Conservation (phyloP, 2,113 vertebrate species). For the Nibea albiflora region DNA sequence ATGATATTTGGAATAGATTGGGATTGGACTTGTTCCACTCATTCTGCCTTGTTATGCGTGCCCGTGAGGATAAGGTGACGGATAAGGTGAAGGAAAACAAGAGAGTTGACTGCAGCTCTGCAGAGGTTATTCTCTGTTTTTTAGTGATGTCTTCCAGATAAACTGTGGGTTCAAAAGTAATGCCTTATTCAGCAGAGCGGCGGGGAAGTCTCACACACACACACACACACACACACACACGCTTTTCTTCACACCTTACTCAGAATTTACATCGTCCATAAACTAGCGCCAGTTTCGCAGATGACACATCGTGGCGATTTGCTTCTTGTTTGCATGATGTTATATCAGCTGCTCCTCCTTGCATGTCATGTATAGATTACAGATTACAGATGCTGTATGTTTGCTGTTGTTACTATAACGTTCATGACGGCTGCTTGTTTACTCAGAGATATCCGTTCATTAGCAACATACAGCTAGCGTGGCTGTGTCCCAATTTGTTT, state of each 20-base stretch:
- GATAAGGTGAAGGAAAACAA: slow-evolving; percentile 1
- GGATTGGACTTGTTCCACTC: slow-evolving; percentile 6
- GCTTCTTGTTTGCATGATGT: slow-evolving; percentile 23
- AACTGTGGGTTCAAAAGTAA: not conserved
- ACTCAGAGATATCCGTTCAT: not conserved
- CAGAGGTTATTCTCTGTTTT: not conserved
- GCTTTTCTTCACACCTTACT: not conserved
- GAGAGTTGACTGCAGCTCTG: not conserved
- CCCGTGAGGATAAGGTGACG: not conserved
- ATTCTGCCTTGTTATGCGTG: slow-evolving; percentile 1
- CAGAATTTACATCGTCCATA: not conserved
- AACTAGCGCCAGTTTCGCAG: not conserved
- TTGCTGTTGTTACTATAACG: not conserved
- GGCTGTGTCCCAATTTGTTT: too few species aligned
- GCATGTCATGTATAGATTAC: too few species aligned
- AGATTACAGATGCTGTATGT: not conserved
- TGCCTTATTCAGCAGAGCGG: not conserved
- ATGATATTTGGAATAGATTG: slow-evolving; percentile 46
- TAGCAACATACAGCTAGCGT: too few species aligned
- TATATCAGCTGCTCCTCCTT: too few species aligned
- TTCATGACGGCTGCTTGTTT: not conserved
- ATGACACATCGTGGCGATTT: not conserved
- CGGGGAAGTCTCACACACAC: not conserved
- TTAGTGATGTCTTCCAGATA: not conserved
- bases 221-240: too few species aligned